Base-by-base conservation (phyloP, 2,113 vertebrate genomes). In the Pogona vitticeps region DNA sequence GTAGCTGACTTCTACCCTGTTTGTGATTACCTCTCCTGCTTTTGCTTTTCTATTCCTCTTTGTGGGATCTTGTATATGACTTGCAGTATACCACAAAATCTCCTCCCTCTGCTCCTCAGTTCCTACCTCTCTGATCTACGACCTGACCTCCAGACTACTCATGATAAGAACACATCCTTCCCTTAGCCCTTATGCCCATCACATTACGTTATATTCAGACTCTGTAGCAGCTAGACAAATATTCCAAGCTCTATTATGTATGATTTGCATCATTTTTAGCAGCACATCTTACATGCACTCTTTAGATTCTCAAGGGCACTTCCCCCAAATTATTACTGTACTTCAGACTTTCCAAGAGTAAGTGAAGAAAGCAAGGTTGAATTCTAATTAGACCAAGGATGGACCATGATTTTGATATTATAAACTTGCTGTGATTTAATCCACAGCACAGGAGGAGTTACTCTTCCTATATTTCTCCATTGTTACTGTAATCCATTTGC, bases 401-500 rank as follows among this genome's bases (percentile, higher is more conserved):
- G 42, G n/a, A 36, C 31, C 67, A 71, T 71, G 31, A 56, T 33
- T 82, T 46, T 52, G 42, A 58, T 28, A 33, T 14, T 68, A 42
- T 68, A 46, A 81, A 21, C 21, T 33, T 61, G 12, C 36, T 80
- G n/a, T 61, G 77, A 14, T 52, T 68, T 93, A 80, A 86, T 12
- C 56, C 72, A 80, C 42, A 92, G 67, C 76, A 63, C 86, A 76
- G 89, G 61, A 90, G 89, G 93, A 94, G 79, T 87, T 1, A 59
- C 46, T 72, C 20, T 76, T 82, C 90, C 59, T 68, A 33, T 90
- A 14, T 93, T 93, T 84, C 6, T 75, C 63, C 84, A 33, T 88
- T 91, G 81, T 86, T 85, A 28, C 10, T 81, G 94, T 91, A 87
- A 81, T 76, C 93, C 75, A 80, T 83, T 52, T 85, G 14, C 65